Conservation (phyloP, 2,797 vertebrate species). For the Xenops minutus region DNA sequence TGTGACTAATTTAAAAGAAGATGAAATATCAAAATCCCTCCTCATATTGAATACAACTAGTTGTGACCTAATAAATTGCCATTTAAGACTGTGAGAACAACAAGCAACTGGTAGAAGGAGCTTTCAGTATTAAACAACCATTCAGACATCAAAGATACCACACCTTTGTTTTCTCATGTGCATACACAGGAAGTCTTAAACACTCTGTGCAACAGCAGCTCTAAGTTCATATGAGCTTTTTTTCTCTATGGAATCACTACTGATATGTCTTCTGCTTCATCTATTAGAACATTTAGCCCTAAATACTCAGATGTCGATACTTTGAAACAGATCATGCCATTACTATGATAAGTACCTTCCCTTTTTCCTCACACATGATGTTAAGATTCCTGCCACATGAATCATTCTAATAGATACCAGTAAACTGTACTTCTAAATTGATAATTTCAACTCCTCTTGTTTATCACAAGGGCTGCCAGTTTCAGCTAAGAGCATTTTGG, state of each 20-base stretch:
- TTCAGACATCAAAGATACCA: background rate
- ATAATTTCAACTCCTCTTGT: background rate
- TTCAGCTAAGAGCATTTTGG: background rate
- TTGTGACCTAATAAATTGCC: background rate
- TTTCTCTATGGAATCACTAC: background rate
- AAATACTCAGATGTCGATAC: background rate
- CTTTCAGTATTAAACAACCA: background rate
- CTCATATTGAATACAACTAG: background rate
- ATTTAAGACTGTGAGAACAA: background rate
- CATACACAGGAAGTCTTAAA: background rate
- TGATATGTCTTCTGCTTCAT: background rate
- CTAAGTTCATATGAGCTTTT: background rate
- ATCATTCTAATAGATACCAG: background rate
- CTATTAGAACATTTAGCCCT: background rate
- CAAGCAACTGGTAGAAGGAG: background rate
- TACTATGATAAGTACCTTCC: background rate
- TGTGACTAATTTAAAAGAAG: background rate
- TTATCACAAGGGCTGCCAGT: background rate
- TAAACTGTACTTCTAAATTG: background rate
- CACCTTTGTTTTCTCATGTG: background rate
- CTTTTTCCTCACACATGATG: background rate
- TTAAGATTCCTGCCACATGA: background rate
- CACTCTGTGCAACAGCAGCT: background rate
- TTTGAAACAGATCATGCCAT: background rate
- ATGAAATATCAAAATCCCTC: background rate